phyloP scores from a whole-genome alignment of 1,140 invertebrate genomes.

The Capitella teleta region DNA sequence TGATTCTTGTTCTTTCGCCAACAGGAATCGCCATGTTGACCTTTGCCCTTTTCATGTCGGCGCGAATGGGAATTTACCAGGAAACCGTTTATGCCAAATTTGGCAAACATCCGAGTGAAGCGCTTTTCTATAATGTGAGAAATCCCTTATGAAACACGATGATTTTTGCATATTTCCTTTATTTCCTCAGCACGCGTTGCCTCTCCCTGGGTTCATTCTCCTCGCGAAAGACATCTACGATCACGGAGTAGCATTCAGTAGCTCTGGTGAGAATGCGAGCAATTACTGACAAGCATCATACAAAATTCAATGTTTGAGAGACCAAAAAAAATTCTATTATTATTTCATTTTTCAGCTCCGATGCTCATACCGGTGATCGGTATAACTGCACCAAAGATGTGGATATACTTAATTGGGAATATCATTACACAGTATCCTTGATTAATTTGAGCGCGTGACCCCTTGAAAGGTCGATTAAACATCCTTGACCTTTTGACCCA shows the following conservation, averaged over 20 bases:
- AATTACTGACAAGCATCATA: not conserved
- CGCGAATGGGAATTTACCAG: slow-evolving; percentile 93
- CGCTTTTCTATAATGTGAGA: slow-evolving; percentile 76
- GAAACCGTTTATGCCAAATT: slow-evolving; percentile 73
- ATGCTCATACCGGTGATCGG: slow-evolving; percentile 38
- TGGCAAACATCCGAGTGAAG: slow-evolving; percentile 90
- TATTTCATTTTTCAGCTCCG: slow-evolving; percentile 22
- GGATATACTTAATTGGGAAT: slow-evolving; percentile 73
- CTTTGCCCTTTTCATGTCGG: slow-evolving; percentile 80
- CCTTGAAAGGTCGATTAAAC: too few relatives aligned
- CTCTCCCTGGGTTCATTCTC: slow-evolving; percentile 72
- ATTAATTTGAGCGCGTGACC: too few relatives aligned
- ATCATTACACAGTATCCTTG: slow-evolving; percentile 88
- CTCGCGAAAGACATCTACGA: slow-evolving; percentile 61
- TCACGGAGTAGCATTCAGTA: slow-evolving; percentile 47
- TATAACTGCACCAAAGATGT: slow-evolving; percentile 55
- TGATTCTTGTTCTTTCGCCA: slow-evolving; percentile 12
- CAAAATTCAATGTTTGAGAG: too few relatives aligned
- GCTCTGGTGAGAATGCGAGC: slow-evolving; percentile 27
- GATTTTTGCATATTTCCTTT: slow-evolving; percentile 10
- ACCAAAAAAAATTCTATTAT: too few relatives aligned
- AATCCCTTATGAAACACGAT: not conserved
- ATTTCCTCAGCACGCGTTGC: slow-evolving; percentile 58
- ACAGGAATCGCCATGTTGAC: slow-evolving; percentile 72
- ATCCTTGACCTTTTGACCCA: slow-evolving; percentile 28